Evolutionary conservation across 1,140 invertebrate genomes (phyloP), one percentile per base, ranked within the genome.

Genomic region (Micrasema longulum): DNA sequence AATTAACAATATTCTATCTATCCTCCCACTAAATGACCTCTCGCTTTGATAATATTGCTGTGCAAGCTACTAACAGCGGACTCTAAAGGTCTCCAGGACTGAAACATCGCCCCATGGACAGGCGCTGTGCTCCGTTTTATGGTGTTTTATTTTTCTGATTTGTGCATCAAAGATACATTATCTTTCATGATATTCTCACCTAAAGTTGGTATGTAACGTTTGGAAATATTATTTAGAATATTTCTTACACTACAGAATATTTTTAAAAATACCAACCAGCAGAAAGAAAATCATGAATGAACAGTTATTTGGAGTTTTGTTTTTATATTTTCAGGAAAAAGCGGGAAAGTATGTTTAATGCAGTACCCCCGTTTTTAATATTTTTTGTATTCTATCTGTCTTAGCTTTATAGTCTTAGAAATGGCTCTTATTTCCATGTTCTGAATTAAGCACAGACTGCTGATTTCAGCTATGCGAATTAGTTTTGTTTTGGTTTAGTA

Each of bases 321-420:
- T 75, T 75, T 41, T 57, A 71, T 43, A 66, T 64, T 71, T 72
- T 48, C 74, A 72, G 70, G 23, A 41, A 45, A 20, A 11, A 45
- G 50, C 66, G 74, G 74, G 66, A 75, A 75, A 72, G 74, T 75
- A 75, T 52, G 22, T 41, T n/a, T 31, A 57, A 20, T 72, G 72
- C 69, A 69, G 20, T 75, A 75, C 74, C 53, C 74, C 74, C 65
- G 74, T 57, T 55, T 69, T 69, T 60, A 41, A 53, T 57, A 38
- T 38, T 31, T 57, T 73, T 73, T 67, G 62, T 57, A 43, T 48
- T 63, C 36, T 64, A 16, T 69, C 38, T 64, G 52, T 69, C 62
- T 69, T 35, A 69, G 67, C 67, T 69, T 69, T 35, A 35, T 69
- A 69, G 67, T 60, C 35, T 60, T 62, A 69, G 65, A 68, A 41